phyloP scores from a whole-genome alignment of 2,888 invertebrate species.

The Dorcus parallelipipedus region DNA sequence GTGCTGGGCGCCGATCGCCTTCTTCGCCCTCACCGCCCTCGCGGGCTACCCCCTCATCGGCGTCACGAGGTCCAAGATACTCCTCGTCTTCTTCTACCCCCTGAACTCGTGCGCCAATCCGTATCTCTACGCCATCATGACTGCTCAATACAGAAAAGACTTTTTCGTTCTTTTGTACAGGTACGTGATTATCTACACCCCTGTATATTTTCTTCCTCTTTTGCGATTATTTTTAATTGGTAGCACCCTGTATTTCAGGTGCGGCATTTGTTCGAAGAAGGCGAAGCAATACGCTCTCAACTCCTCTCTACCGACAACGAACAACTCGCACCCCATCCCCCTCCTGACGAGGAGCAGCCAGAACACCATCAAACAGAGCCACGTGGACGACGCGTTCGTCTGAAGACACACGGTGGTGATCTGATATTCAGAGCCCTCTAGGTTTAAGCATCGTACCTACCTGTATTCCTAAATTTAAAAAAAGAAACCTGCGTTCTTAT shows the following conservation, averaged over 20 bases:
- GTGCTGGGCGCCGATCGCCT: slow-evolving; percentile 85
- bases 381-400: slow-evolving; percentile 28
- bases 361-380: slow-evolving; percentile 23
- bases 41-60: slow-evolving; percentile 81
- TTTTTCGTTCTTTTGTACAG: slow-evolving; percentile 64
- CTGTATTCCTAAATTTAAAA: background rate
- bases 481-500: background rate
- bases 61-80: slow-evolving; percentile 74
- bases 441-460: background rate
- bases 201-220: background rate
- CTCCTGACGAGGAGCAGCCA: slow-evolving; percentile 31
- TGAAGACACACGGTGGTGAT: slow-evolving; percentile 13
- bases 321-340: slow-evolving; percentile 37
- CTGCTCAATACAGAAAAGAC: slow-evolving; percentile 81
- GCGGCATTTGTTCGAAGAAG: slow-evolving; percentile 53
- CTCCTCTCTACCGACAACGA: slow-evolving; percentile 38
- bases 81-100: slow-evolving; percentile 87
- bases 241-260: slow-evolving; percentile 32
- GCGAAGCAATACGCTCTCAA: slow-evolving; percentile 53
- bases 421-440: background rate
- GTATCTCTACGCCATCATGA: slow-evolving; percentile 86
- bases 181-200: slow-evolving; percentile 43
- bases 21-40: slow-evolving; percentile 82
- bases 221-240: background rate
- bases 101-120: slow-evolving; percentile 91